Percentiles rank a stretch among this genome's conserved stretches.
Evolutionary conservation across 2,888 invertebrate species (phyloP).

Genomic region (Syritta pipiens): DNA sequence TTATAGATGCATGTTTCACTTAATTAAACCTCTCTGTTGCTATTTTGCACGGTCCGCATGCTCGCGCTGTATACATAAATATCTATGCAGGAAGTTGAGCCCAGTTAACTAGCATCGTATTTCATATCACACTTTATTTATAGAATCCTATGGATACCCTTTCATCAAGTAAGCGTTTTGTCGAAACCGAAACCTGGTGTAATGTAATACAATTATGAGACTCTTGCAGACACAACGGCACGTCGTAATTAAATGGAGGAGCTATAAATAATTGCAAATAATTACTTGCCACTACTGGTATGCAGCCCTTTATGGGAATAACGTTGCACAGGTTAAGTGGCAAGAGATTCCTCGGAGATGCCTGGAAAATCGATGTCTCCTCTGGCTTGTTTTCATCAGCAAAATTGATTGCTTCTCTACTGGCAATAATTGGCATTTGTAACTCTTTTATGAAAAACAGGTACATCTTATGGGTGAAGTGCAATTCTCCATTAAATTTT

Average conservation of each 20-base stretch:
- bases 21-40: too few species aligned
- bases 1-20: constrained; percentile 5
- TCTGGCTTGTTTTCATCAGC: constrained; percentile 25
- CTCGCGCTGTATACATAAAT: too few species aligned
- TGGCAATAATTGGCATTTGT: background rate
- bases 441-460: constrained; percentile 41
- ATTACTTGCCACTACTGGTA: constrained; percentile 30
- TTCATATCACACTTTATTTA: too few species aligned
- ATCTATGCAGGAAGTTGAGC: too few species aligned
- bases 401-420: constrained; percentile 58
- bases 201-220: constrained; percentile 32
- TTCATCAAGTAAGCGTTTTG: background rate
- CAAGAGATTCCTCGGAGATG: constrained; percentile 9
- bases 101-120: too few species aligned
- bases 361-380: constrained; percentile 38
- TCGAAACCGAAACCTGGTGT: too few species aligned
- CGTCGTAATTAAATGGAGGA: constrained; percentile 31
- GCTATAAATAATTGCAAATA: constrained; percentile 61
- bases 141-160: too few species aligned
- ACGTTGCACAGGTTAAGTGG: background rate
- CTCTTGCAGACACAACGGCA: constrained; percentile 9
- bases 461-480: constrained; percentile 15
- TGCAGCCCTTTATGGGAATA: background rate
- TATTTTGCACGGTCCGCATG: too few species aligned
- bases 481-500: constrained; percentile 18